These are phyloP conservation scores for Chrosomus eos DNA, from an alignment of 2,797 vertebrate genomes.

Conservation along the genomic window DNA sequence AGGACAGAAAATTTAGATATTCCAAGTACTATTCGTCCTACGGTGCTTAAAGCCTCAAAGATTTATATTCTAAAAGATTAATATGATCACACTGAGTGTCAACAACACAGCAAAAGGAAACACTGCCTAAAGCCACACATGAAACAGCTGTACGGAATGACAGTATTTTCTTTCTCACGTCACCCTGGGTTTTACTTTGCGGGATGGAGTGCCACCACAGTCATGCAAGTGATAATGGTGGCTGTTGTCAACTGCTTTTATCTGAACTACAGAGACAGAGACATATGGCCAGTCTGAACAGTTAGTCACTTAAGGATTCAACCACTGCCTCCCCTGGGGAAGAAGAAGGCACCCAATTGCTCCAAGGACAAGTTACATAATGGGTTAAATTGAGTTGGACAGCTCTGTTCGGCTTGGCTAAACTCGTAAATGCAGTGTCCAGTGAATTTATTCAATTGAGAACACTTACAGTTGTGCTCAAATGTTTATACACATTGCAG, in stretches of 20 bases:
- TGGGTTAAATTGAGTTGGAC: conserved; percentile 58
- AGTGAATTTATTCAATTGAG: neutral
- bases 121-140: conserved; percentile 35
- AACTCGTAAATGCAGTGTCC: neutral
- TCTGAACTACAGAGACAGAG: conserved; percentile 37
- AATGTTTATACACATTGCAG: too few species aligned
- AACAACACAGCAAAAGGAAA: conserved; percentile 43
- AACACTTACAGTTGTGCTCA: neutral
- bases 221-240: conserved; percentile 15
- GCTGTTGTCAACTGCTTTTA: conserved; percentile 39
- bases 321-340: neutral
- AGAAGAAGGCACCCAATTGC: neutral
- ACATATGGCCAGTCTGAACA: conserved; percentile 32
- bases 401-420: conserved; percentile 45
- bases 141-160: neutral
- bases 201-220: conserved; percentile 22
- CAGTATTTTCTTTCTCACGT: conserved; percentile 15
- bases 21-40: conserved; percentile 54
- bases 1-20: conserved; percentile 76
- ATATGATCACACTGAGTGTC: conserved; percentile 30
- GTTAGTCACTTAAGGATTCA: conserved; percentile 40
- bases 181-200: conserved; percentile 33
- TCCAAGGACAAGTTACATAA: conserved; percentile 55
- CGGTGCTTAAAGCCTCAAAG: conserved; percentile 36
- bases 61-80: conserved; percentile 19